Conservation (phyloP, 2,888 invertebrate species). For the Alviniconcha strummeri region DNA sequence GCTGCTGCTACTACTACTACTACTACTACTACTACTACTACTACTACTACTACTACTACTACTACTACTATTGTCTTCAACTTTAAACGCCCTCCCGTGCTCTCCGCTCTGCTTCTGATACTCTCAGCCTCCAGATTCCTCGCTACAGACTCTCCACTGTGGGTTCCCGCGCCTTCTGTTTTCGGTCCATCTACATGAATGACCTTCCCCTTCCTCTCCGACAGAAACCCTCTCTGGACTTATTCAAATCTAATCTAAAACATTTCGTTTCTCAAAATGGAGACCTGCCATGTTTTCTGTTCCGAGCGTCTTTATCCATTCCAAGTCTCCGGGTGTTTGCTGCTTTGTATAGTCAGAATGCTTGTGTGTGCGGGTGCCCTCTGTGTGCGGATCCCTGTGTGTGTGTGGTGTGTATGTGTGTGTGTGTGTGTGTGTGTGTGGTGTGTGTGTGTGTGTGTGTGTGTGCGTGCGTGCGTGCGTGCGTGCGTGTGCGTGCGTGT, state of each 20-base stretch:
- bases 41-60: not conserved
- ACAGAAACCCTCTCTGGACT: too few species aligned
- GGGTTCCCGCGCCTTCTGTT: not conserved
- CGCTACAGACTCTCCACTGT: not conserved
- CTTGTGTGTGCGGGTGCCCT: not conserved
- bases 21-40: too few species aligned
- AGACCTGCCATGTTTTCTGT: not conserved
- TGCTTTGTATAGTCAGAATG: not conserved
- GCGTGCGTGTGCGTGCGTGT: too few species aligned
- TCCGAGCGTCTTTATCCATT: not conserved
- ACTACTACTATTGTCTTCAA: not conserved
- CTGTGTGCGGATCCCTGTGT: not conserved
- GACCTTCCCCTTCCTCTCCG: too few species aligned
- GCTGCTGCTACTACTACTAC: too few species aligned
- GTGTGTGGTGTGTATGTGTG: not conserved
- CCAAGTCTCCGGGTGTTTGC: not conserved
- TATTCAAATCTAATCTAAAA: too few species aligned
- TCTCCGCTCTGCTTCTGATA: not conserved
- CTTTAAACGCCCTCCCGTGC: not conserved
- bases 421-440: too few species aligned
- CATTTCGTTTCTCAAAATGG: too few species aligned
- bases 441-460: too few species aligned
- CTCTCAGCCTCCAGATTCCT: not conserved
- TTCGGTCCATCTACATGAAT: too few species aligned
- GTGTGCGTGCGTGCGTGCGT: too few species aligned